Conservation (phyloP, 1,140 invertebrate genomes). For the Mamestra configurata region DNA sequence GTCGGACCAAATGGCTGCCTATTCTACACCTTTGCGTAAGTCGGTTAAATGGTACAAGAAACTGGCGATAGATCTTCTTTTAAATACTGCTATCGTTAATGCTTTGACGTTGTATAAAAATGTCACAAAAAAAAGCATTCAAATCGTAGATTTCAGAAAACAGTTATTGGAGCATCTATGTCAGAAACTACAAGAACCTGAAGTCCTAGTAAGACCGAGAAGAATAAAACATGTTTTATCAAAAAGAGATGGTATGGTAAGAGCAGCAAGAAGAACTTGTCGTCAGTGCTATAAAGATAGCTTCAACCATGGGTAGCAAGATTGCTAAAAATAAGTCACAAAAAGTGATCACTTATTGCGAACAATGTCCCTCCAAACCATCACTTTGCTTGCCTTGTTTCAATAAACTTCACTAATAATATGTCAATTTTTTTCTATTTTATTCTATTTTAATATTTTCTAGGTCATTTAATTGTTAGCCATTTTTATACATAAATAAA, state of each 20-base stretch:
- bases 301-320: neutral
- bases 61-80: no score
- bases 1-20: no score
- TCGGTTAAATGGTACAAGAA: no score
- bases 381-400: slow-evolving; percentile 6
- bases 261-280: neutral
- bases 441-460: slow-evolving; percentile 6
- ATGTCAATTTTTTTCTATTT: neutral
- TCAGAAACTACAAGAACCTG: neutral
- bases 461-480: no score
- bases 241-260: slow-evolving; percentile 1
- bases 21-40: no score
- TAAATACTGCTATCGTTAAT: no score
- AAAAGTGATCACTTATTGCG: neutral
- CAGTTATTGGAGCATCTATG: neutral
- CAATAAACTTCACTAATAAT: neutral
- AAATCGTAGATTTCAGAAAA: neutral
- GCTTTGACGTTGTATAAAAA: no score
- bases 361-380: neutral
- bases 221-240: slow-evolving; percentile 6
- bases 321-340: slow-evolving; percentile 1
- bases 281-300: slow-evolving; percentile 3
- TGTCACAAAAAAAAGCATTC: no score
- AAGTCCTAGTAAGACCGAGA: neutral
- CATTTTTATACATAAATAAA: no score